Evolutionary conservation across 2,888 invertebrate genomes (phyloP).

Genomic region (Melangyna quadrimaculata): DNA sequence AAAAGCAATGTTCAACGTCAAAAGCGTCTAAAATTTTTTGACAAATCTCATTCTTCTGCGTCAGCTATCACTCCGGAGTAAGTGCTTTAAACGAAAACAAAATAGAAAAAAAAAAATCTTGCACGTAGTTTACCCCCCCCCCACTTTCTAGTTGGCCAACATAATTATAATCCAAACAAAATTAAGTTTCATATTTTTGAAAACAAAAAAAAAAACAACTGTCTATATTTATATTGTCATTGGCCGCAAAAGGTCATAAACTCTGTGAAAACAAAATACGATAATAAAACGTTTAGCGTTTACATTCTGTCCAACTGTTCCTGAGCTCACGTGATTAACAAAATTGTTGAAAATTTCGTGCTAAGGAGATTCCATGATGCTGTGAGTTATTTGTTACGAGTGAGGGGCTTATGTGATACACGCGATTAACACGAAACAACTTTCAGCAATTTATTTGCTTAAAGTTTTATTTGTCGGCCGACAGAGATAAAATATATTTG

Average conservation of each 20-base stretch:
- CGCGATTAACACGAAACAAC: slow-evolving; percentile 47
- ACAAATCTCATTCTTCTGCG: slow-evolving; percentile 3
- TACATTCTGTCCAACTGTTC: slow-evolving; percentile 38
- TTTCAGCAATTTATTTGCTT: slow-evolving; percentile 41
- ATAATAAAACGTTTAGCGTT: neutral
- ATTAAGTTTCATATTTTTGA: neutral
- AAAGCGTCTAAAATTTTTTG: neutral
- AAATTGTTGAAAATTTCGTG: slow-evolving; percentile 64
- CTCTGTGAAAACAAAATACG: slow-evolving; percentile 23
- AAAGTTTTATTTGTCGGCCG: slow-evolving; percentile 9
- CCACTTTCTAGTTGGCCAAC: too few species aligned
- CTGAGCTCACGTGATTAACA: slow-evolving; percentile 54
- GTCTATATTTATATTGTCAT: neutral
- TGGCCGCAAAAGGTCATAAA: slow-evolving; percentile 46
- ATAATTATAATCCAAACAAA: neutral
- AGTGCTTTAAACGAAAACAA: neutral
- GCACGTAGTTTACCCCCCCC: too few species aligned
- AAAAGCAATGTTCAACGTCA: neutral
- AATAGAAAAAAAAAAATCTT: neutral
- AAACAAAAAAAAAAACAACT: too few species aligned
- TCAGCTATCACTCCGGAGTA: slow-evolving; percentile 9
- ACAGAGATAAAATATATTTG: slow-evolving; percentile 27
- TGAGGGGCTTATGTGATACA: slow-evolving; percentile 42
- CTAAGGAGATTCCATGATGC: slow-evolving; percentile 42
- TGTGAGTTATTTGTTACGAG: slow-evolving; percentile 32